Evolutionary conservation across 1,140 invertebrate genomes (phyloP), one percentile per base, ranked within the genome.

Genomic region (Calliopsis andreniformis): DNA sequence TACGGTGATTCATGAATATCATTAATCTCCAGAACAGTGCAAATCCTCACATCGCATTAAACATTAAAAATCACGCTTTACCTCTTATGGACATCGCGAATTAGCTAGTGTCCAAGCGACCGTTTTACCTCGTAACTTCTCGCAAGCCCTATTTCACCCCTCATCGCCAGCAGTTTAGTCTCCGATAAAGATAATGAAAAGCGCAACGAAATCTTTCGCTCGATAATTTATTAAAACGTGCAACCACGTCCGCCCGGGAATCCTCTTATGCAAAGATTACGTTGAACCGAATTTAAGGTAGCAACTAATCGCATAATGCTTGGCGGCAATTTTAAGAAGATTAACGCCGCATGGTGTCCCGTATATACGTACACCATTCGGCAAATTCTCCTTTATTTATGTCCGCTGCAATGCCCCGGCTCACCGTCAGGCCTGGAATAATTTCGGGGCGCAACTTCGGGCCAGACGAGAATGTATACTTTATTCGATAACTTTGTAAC

Each of bases 401-500:
- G 55, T 32, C 4, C 28, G 30, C 18, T 20, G 43, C 55, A 32
- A 47, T 70, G 39, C 28, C n/a, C 32, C 39, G 20, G 35, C 35
- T 20, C 35, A 23, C 39, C 51, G 39, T 56, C 71, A 16, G 23
- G 16, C 30, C 14, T 5, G 58, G 49, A 67, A 76, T 76, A 69
- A 76, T 76, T 76, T 67, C 61, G 42, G 25, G 32, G 16, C 30
- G 55, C 58, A 76, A 76, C 10, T 73, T 66, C 32, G 49, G 32
- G 28, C 12, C 23, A 23, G 20, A 5, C 12, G 32, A 18, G 53
- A 18, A 58, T 58, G 23, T 51, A 68, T 69, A 76, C 39, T 76
- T 76, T 76, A 76, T 76, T 76, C 72, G 72, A 76, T 76, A 76
- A 76, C 42, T 76, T 69, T 20, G 63, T 49, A 69, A 76, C 55